These are phyloP conservation scores for Aegypius monachus DNA, from an alignment of 2,113 vertebrate genomes.

Conservation along the genomic window DNA sequence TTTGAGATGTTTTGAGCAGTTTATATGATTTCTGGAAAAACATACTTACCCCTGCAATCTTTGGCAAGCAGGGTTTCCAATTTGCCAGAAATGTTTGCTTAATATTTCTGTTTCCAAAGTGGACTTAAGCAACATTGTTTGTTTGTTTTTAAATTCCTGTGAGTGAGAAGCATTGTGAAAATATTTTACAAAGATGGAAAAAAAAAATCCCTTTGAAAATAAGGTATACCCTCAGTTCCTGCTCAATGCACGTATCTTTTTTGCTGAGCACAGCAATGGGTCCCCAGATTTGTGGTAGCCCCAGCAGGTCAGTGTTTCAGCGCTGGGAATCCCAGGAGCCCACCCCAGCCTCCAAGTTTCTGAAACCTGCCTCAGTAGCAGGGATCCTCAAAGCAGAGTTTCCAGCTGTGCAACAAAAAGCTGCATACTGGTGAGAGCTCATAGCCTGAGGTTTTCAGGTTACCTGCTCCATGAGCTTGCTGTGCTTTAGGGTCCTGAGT, in stretches of 20 bases:
- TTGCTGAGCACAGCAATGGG: neutral
- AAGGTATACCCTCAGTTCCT: neutral
- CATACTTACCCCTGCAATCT: neutral
- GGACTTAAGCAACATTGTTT: neutral
- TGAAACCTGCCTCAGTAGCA: neutral
- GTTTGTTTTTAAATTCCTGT: neutral
- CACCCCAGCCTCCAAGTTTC: neutral
- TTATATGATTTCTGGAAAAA: neutral
- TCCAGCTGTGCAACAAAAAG: neutral
- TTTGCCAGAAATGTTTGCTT: neutral
- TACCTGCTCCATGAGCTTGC: neutral
- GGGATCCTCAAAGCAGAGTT: neutral
- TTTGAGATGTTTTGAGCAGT: neutral
- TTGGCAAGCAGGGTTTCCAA: neutral
- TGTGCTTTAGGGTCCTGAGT: neutral
- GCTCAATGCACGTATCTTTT: rapidly evolving
- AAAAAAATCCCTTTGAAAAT: neutral
- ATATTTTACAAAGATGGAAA: neutral
- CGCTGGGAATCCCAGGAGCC: neutral
- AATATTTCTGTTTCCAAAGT: neutral
- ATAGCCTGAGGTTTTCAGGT: neutral
- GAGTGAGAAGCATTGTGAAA: neutral
- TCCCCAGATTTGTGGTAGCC: neutral
- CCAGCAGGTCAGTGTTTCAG: neutral
- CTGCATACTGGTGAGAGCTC: neutral